These are phyloP conservation scores for Equus quagga DNA, from an alignment of 2,113 vertebrate species.

Conservation along the genomic window DNA sequence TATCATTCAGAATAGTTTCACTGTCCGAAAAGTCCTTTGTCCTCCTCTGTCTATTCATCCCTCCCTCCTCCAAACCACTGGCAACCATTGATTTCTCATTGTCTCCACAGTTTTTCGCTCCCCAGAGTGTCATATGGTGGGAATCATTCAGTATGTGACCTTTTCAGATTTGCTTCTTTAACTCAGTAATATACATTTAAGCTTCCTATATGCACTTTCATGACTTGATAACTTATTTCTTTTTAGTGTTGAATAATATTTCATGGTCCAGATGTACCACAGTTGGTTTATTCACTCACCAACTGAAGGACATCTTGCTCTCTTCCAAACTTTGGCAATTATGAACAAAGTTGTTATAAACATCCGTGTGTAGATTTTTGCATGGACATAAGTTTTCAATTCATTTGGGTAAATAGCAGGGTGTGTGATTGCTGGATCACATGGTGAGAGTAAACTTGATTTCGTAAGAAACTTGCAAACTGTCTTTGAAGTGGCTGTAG, in stretches of 20 bases:
- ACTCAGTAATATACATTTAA: not conserved
- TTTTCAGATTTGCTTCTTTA: not conserved
- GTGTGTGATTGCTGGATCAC: not conserved
- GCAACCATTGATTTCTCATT: not conserved
- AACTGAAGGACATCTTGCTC: not conserved
- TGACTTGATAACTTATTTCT: not conserved
- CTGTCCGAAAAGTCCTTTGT: not conserved
- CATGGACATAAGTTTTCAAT: not conserved
- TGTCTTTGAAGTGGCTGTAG: not conserved
- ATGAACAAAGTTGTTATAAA: not conserved
- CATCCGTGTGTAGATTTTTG: not conserved
- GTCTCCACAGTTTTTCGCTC: not conserved
- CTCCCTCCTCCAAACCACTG: not conserved
- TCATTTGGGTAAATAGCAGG: not conserved
- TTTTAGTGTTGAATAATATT: not conserved
- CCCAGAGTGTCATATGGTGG: not conserved
- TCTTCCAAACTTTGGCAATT: not conserved
- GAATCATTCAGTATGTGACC: not conserved
- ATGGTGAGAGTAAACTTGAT: not conserved
- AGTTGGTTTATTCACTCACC: not conserved
- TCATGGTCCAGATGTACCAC: not conserved
- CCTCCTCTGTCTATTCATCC: not conserved
- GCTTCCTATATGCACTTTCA: not conserved
- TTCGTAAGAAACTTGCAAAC: not conserved
- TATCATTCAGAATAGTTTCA: not conserved